Conservation (phyloP, 2,888 invertebrate species). For the Meiosimyza platycephala region DNA sequence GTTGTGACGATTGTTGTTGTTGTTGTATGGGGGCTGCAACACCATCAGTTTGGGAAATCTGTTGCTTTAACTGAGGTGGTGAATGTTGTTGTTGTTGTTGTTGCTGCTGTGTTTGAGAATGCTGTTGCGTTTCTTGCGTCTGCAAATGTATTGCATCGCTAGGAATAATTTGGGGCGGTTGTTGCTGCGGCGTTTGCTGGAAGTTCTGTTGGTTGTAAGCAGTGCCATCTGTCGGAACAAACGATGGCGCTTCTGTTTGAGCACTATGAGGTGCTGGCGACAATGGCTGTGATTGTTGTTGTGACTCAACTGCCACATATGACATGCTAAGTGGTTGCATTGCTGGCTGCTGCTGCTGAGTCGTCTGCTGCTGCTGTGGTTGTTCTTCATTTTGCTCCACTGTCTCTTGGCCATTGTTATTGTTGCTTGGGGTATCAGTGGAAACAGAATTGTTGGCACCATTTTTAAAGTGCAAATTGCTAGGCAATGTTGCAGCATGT, state of each 20-base stretch:
- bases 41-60: slow-evolving; percentile 64
- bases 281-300: slow-evolving; percentile 45
- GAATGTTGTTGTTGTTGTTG: slow-evolving; percentile 46
- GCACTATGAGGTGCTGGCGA: slow-evolving; percentile 52
- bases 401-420: slow-evolving; percentile 43
- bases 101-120: slow-evolving; percentile 34
- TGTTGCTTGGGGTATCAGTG: slow-evolving; percentile 46
- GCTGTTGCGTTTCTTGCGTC: slow-evolving; percentile 28
- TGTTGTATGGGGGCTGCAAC: slow-evolving; percentile 44
- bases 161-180: slow-evolving; percentile 41
- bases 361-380: slow-evolving; percentile 37
- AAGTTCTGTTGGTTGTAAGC: slow-evolving; percentile 24
- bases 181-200: slow-evolving; percentile 39
- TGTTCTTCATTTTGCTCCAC: slow-evolving; percentile 36
- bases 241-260: slow-evolving; percentile 35
- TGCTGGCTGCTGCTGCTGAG: slow-evolving; percentile 38
- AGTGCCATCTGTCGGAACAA: slow-evolving; percentile 27
- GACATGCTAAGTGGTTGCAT: slow-evolving; percentile 20
- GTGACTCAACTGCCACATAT: slow-evolving; percentile 30
- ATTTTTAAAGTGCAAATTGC: slow-evolving; percentile 55
- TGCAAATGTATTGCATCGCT: slow-evolving; percentile 34
- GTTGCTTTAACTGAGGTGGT: slow-evolving; percentile 46
- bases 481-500: slow-evolving; percentile 56
- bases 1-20: slow-evolving; percentile 44
- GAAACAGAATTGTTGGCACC: slow-evolving; percentile 52